Evolutionary conservation across 2,797 vertebrate species (phyloP).

Genomic region (Paramormyrops hopkinsi): DNA sequence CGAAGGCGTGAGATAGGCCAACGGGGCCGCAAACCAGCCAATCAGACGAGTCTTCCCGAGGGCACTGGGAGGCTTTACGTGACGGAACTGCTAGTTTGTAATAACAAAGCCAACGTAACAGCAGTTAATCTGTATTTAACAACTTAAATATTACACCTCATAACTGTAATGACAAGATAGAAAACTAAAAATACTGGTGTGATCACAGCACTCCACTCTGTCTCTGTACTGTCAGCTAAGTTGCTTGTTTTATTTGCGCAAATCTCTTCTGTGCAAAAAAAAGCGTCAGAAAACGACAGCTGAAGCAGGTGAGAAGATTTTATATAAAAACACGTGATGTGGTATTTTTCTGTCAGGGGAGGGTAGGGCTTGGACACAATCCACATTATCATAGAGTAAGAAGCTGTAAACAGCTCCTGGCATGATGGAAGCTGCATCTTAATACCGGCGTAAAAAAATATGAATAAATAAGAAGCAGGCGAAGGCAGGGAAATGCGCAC

Average conservation of each 20-base stretch:
- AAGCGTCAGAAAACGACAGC: not conserved
- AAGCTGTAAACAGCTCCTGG: not conserved
- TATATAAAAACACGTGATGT: not conserved
- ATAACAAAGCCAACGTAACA: not conserved
- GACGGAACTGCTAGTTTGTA: not conserved
- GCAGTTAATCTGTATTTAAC: not conserved
- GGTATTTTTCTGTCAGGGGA: not conserved
- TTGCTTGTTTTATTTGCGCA: not conserved
- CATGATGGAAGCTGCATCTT: not conserved
- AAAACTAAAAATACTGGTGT: not conserved
- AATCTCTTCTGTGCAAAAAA: not conserved
- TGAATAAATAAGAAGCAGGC: not conserved
- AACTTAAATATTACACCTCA: not conserved
- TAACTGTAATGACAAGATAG: not conserved
- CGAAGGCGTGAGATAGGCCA: not conserved
- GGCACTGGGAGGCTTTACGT: not conserved
- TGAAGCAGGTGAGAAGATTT: not conserved
- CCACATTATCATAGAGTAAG: not conserved
- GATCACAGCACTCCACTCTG: not conserved
- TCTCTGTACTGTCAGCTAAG: not conserved
- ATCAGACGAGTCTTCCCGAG: not conserved
- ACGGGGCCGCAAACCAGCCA: not conserved
- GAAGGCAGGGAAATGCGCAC: not conserved
- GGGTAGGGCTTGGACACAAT: not conserved
- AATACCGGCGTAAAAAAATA: not conserved